Evolutionary conservation across 2,797 vertebrate species (phyloP), one percentile per base, ranked within the genome.

Genomic region (Ptychobarbus kaznakovi): DNA sequence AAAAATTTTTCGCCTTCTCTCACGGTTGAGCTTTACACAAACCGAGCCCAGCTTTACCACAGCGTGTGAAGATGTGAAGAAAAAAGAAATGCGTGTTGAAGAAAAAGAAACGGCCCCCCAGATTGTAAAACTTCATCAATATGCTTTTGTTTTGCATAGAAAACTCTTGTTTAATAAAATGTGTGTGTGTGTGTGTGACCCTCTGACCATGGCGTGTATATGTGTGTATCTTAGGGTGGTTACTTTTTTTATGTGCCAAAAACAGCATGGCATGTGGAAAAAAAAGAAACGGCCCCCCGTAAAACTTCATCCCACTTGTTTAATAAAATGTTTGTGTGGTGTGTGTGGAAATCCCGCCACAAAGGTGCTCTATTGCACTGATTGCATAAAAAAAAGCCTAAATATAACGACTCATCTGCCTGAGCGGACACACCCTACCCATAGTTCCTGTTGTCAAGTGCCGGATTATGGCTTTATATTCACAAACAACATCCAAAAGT

Each of bases 391-490:
- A 69, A 89, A 86, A 88, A 86, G 70, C 72, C 89, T 92, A 77
- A 88, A 90, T 91, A 92, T 91, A 92, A 89, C 90, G 81, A 87
- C 90, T 92, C 89, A 89, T 90, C 82, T 87, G 89, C 86, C 85
- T 79, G 84, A 53, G 18, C 18, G 1, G 90, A 81, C 93, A 92
- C 93, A 87, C 94, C 94, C 93, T 89, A 80, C 65, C 65, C 86
- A 87, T 28, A 10, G 90, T 94, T 94, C 93, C 94, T 93, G 92
- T 92, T 93, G 91, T 28, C 86, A 74, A 49, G 53, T 28, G 74
- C 6, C 42, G 70, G 13, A 75, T 42, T 44, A 13, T 20, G 77
- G n/a, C 80, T 56, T 28, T 40, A 10, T 58, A 22, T 61, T 73
- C 28, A 51, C 16, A 44, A 46, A 12, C 15, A 42, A 1, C 9